phyloP scores from a whole-genome alignment of 2,888 invertebrate genomes.

The Stratiomys singularior region DNA sequence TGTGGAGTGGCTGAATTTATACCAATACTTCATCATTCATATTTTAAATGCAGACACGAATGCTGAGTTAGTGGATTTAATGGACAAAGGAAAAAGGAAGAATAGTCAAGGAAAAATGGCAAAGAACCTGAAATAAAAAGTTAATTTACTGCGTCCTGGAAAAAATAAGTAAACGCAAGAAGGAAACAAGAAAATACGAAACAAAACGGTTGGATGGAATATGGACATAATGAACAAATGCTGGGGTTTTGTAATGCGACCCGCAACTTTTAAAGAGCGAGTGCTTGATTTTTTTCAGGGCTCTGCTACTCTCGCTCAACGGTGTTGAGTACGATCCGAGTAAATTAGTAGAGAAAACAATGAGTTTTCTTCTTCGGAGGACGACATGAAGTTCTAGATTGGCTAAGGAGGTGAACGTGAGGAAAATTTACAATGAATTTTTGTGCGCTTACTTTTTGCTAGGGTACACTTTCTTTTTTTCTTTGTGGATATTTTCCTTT shows the following conservation, averaged over 20 bases:
- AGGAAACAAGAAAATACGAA: background rate
- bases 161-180: background rate
- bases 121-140: constrained; percentile 31
- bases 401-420: background rate
- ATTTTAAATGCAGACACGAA: background rate
- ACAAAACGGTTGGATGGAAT: background rate
- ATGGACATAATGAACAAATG: background rate
- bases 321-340: background rate
- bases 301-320: no score
- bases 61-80: background rate
- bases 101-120: constrained; percentile 1
- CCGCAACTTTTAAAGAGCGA: background rate
- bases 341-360: constrained; percentile 23
- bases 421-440: constrained; percentile 4
- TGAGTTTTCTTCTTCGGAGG: background rate
- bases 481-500: background rate
- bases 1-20: no score
- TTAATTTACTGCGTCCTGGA: constrained; percentile 30
- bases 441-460: background rate
- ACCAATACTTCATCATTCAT: background rate
- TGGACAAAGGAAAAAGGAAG: background rate
- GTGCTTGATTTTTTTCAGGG: background rate
- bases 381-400: constrained; percentile 1
- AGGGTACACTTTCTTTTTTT: background rate
- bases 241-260: background rate